Percentiles rank a stretch among this genome's conserved stretches.
These are phyloP conservation scores for Aleiodes alternator DNA, from an alignment of 2,888 invertebrate species.

Conservation along the genomic window DNA sequence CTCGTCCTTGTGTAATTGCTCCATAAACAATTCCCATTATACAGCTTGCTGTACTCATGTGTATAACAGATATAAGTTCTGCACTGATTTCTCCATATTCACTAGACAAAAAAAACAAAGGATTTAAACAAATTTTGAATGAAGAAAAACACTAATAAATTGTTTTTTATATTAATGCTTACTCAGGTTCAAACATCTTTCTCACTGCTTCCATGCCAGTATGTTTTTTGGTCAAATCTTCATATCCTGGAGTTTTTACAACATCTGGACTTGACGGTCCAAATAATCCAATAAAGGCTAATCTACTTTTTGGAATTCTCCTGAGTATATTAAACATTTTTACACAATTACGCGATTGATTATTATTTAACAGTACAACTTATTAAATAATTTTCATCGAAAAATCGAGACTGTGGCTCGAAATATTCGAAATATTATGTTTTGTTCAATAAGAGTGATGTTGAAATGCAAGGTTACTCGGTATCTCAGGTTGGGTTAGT, in stretches of 20 bases:
- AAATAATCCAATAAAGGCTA: conserved; percentile 32
- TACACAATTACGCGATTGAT: background rate
- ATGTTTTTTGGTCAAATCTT: conserved; percentile 15
- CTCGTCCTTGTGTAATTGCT: conserved; percentile 78
- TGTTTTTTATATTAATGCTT: conserved; percentile 49
- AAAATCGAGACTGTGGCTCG: no score
- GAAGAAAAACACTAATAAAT: background rate
- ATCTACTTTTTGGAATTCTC: conserved; percentile 15
- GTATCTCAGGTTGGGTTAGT: no score
- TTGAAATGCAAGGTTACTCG: no score
- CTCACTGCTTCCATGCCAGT: conserved; percentile 57
- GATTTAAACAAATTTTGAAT: background rate
- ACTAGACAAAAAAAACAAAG: conserved; percentile 74
- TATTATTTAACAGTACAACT: background rate
- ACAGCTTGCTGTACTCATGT: conserved; percentile 74
- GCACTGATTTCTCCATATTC: conserved; percentile 80
- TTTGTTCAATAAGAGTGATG: no score
- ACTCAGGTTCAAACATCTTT: conserved; percentile 59
- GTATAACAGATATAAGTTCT: conserved; percentile 80
- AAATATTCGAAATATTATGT: no score
- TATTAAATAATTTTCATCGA: no score
- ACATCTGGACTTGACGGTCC: background rate
- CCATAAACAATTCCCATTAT: conserved; percentile 81
- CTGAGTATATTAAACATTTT: conserved; percentile 1
- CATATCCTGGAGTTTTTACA: conserved; percentile 34